Evolutionary conservation across 2,113 vertebrate genomes (phyloP), one percentile per base, ranked within the genome.

Genomic region (Sceloporus tristichus): DNA sequence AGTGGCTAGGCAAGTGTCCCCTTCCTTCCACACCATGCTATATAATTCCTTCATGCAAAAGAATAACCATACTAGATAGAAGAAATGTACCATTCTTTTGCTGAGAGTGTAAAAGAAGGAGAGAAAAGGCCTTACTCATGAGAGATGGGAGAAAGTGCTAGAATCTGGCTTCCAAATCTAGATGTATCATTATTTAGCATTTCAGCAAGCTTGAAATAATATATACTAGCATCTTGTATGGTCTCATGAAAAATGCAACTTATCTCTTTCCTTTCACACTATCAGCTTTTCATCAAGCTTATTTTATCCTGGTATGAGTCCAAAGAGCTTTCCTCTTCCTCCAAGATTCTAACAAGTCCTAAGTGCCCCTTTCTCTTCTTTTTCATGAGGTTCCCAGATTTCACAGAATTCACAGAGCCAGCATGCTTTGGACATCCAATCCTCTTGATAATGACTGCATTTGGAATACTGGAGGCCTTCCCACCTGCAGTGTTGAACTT

Each of bases 211-310:
- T 38, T 65, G 65, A 5, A 84, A 85, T 87, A 73, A 14, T 0
- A 42, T 13, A 90, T 70, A 78, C 62, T 89, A 40, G 75, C 82
- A 87, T 42, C 90, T 92, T 85, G 87, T 85, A 89, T 82, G 83
- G 74, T 87, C 89, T 90, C 90, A 90, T 91, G 86, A 79, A 27
- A 88, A 89, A 87, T 14, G 42, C 73, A 90, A 89, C 90, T 94
- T 93, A 90, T 92, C 79, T 81, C 79, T 85, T 81, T 88, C 87
- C 59, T 78, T 95, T 92, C 92, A 86, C 77, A 82, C 77, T 62
- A 85, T 90, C 90, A 81, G 88, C 76, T 93, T 82, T 42, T 87
- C 79, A 92, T 75, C 81, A 53, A 84, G 79, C 86, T 94, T 87
- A 4, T 91, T 93, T 90, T 93, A 80, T 87, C 79, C 25, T 73